Conservation (phyloP, 2,888 invertebrate genomes). For the Drosophila nr. perissopoda region DNA sequence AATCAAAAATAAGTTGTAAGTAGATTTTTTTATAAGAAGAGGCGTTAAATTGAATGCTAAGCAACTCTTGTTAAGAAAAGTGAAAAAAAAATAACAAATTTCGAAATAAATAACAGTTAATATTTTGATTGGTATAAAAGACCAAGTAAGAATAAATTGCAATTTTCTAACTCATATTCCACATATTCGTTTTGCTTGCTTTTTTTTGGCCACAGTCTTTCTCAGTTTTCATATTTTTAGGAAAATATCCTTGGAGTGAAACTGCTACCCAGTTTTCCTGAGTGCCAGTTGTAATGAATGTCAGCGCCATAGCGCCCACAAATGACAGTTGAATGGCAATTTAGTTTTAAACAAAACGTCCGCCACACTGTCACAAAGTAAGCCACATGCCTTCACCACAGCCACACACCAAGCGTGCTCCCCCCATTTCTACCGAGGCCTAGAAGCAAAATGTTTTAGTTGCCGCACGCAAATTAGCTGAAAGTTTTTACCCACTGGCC, state of each 20-base stretch:
- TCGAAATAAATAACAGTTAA: neutral
- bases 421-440: constrained; percentile 24
- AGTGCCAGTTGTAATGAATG: constrained; percentile 44
- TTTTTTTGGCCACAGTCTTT: neutral
- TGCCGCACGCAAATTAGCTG: constrained; percentile 73
- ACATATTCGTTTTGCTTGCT: too few relatives aligned
- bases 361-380: constrained; percentile 34
- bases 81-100: neutral
- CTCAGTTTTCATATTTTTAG: neutral
- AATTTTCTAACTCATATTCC: neutral
- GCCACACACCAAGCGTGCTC: neutral
- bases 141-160: neutral
- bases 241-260: neutral
- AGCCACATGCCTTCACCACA: constrained; percentile 12
- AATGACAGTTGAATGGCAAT: constrained; percentile 77
- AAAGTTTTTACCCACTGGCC: constrained; percentile 62
- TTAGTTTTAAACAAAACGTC: constrained; percentile 66
- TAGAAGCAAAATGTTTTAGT: constrained; percentile 67
- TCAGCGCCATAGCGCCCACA: constrained; percentile 55
- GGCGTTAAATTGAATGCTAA: too few relatives aligned
- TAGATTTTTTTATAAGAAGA: neutral
- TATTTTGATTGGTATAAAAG: neutral
- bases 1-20: neutral
- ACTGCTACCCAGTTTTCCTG: neutral
- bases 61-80: neutral